Conservation (phyloP, 2,113 vertebrate genomes). For the Myotis brandtii region DNA sequence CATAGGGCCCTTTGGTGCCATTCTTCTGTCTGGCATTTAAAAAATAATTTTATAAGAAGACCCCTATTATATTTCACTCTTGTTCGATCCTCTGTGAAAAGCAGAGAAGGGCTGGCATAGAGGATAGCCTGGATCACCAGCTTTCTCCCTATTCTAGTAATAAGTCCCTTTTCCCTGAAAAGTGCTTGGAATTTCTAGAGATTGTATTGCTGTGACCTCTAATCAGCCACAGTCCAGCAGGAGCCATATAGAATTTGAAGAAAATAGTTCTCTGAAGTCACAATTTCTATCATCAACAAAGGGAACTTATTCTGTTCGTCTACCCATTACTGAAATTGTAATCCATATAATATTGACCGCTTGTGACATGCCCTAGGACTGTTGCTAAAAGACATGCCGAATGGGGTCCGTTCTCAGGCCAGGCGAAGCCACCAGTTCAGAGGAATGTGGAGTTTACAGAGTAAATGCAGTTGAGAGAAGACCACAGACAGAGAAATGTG, state of each 20-base stretch:
- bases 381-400: background rate
- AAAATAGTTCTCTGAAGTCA: background rate
- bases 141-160: background rate
- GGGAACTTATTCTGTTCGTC: background rate
- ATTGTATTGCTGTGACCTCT: background rate
- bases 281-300: background rate
- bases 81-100: background rate
- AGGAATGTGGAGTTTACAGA: background rate
- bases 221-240: background rate
- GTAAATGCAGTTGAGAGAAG: background rate
- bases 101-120: background rate
- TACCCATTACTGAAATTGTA: background rate
- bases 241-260: background rate
- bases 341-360: background rate
- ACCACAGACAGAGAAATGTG: background rate
- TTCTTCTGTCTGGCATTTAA: background rate
- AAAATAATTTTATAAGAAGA: background rate
- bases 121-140: background rate
- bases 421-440: background rate
- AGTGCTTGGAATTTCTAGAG: background rate
- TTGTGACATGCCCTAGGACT: background rate
- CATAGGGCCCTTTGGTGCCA: background rate
- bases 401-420: background rate
- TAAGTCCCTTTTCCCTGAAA: background rate
- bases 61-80: background rate